Conservation (phyloP, 2,888 invertebrate genomes). For the Andrena dorsata region DNA sequence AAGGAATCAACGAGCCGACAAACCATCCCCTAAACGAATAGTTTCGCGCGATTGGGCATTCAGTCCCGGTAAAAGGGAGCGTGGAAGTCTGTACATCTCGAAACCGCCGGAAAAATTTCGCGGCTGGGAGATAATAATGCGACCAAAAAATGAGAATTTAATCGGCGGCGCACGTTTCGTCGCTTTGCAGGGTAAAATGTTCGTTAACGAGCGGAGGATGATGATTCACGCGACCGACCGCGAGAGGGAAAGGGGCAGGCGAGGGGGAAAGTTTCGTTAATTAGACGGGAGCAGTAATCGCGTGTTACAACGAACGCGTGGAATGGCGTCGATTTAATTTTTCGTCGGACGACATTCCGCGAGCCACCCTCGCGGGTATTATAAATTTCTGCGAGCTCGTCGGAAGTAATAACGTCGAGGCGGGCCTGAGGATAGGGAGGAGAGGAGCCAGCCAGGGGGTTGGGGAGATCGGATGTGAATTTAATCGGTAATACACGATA, state of each 20-base stretch:
- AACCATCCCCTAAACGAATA: neutral
- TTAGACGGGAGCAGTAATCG: constrained; percentile 32
- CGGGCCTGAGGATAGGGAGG: neutral
- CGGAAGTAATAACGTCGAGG: constrained; percentile 62
- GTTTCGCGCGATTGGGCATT: neutral
- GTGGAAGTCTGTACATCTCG: neutral
- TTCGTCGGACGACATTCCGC: constrained; percentile 39
- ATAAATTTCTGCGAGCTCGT: constrained; percentile 53
- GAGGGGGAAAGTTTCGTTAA: constrained; percentile 33
- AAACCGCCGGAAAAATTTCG: neutral
- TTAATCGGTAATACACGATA: constrained; percentile 47
- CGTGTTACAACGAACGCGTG: constrained; percentile 18
- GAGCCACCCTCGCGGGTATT: constrained; percentile 35
- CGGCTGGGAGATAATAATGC: constrained; percentile 28
- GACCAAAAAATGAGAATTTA: constrained; percentile 37
- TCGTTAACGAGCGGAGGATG: constrained; percentile 24
- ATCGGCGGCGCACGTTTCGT: constrained; percentile 19
- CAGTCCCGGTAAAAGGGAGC: neutral
- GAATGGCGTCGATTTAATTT: constrained; percentile 38
- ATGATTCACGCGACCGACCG: constrained; percentile 4
- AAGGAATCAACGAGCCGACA: neutral
- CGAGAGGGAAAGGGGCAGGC: neutral
- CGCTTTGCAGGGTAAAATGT: constrained; percentile 6
- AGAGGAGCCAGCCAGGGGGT: neutral
- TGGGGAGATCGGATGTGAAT: constrained; percentile 33